Evolutionary conservation across 1,140 invertebrate species (phyloP), one percentile per base, ranked within the genome.

Genomic region (Dryas iulia): DNA sequence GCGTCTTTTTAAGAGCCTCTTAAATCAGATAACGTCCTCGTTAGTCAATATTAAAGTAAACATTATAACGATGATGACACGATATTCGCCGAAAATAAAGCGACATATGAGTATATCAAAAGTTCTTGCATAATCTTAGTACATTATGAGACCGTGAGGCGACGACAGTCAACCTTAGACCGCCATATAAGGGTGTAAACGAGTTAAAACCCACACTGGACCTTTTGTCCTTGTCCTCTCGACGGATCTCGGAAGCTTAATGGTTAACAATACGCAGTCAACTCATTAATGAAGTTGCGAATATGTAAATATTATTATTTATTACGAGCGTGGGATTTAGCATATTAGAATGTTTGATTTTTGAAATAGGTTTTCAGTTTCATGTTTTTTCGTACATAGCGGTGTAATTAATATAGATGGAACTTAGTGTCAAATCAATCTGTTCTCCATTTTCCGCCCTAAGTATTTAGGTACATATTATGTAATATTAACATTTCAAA

Each of bases 201-300:
- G 81, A 77, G 59, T 64, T 72, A 52, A 53, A 56, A 67, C 87
- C 85, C 77, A 87, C 87, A 61, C 52, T 4, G 56, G 66, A 75
- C 77, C 79, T 67, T 78, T 52, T 74, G 82, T 81, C 81, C 86
- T 87, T 85, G 78, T 70, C 60, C 47, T 47, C 58, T 18, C 35
- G 62, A 70, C 69, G 63, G 63, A 73, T 62, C 70, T 72, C 76
- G 66, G 73, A 72, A 76, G 68, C 58, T 57, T 66, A 58, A 57
- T 56, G 14, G 21, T 6, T 26, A 60, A 70, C 31, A 70, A 63
- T 70, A 65, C 28, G 67, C 21, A 7, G 23, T 30, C 39, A 35
- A 35, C 53, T 69, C 14, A 30, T 62, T 61, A 63, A 31, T 18
- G 10, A 62, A 30, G 23, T 18, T 14, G 35, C n/a, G 0, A 56